phyloP scores from a whole-genome alignment of 2,888 invertebrate species.

The Pollenia griseotomentosa region DNA sequence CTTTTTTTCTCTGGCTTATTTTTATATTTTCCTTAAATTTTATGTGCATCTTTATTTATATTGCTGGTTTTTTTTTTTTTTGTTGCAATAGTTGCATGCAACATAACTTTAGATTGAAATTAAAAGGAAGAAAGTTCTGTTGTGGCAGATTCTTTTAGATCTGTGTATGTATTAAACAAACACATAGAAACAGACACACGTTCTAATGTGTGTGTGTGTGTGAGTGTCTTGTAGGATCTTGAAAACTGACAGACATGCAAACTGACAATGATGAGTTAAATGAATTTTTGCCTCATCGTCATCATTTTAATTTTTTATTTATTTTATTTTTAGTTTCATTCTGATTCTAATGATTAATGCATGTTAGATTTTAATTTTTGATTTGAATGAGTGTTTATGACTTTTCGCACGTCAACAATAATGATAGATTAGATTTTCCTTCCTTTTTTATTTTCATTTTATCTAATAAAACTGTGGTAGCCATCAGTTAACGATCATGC shows the following conservation, averaged over 20 bases:
- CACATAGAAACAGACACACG: too few relatives aligned
- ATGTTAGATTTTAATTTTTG: constrained; percentile 63
- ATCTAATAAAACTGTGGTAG: constrained; percentile 20
- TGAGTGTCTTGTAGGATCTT: constrained; percentile 1
- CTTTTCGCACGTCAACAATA: constrained; percentile 66
- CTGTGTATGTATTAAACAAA: background rate
- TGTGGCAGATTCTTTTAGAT: background rate
- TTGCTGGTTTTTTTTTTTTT: background rate
- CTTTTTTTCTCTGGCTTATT: background rate
- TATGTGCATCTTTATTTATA: constrained; percentile 2
- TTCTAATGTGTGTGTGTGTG: background rate
- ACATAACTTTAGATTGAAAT: constrained; percentile 45
- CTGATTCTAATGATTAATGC: constrained; percentile 67
- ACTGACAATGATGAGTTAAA: constrained; percentile 67
- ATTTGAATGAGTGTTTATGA: constrained; percentile 62
- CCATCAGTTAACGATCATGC: constrained; percentile 12
- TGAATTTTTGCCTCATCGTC: constrained; percentile 25
- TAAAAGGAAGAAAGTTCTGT: constrained; percentile 68
- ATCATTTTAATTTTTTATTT: background rate
- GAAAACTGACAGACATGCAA: constrained; percentile 65
- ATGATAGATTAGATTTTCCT: constrained; percentile 61
- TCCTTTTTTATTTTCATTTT: background rate
- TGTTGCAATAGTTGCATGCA: constrained; percentile 58
- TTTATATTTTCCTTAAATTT: constrained; percentile 14
- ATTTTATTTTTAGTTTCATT: constrained; percentile 34